Evolutionary conservation across 92 coral and sea anemone species (phyloP).

Genomic region (Galaxea fascicularis): DNA sequence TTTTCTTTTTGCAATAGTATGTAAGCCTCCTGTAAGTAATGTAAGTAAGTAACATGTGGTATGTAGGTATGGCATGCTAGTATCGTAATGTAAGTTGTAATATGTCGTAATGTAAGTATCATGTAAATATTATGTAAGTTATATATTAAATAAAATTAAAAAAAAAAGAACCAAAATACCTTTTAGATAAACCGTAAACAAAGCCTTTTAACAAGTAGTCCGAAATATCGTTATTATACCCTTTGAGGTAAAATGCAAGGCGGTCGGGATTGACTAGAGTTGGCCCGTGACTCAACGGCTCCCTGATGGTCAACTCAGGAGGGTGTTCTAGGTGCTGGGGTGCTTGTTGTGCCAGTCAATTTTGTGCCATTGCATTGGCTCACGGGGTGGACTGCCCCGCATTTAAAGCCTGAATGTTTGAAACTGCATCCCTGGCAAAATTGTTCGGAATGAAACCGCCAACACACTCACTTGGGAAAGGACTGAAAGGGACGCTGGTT

Average conservation of each 20-base stretch:
- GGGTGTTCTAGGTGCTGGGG: neutral
- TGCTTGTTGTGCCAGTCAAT: neutral
- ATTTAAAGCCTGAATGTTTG: neutral
- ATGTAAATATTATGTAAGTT: too few species aligned
- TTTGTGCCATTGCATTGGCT: neutral
- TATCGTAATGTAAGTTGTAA: too few species aligned
- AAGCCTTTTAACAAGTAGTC: slow-evolving; percentile 43
- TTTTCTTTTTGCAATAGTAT: too few species aligned
- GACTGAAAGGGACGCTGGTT: slow-evolving; percentile 5
- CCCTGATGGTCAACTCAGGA: slow-evolving; percentile 14
- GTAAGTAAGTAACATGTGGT: too few species aligned
- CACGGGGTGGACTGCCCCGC: neutral
- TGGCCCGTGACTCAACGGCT: slow-evolving; percentile 42
- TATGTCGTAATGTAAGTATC: too few species aligned
- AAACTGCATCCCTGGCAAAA: slow-evolving; percentile 14
- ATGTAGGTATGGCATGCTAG: too few species aligned
- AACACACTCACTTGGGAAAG: neutral
- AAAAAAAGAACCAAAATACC: slow-evolving; percentile 9
- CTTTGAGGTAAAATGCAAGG: slow-evolving; percentile 19
- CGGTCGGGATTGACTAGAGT: slow-evolving; percentile 57
- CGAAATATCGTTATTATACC: slow-evolving; percentile 31
- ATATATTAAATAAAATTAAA: too few species aligned
- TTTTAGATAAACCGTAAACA: slow-evolving; percentile 40
- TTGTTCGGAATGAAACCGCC: neutral
- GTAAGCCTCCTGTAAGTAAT: too few species aligned